Evolutionary conservation across 2,113 vertebrate species (phyloP).

Genomic region (Tor tambroides): DNA sequence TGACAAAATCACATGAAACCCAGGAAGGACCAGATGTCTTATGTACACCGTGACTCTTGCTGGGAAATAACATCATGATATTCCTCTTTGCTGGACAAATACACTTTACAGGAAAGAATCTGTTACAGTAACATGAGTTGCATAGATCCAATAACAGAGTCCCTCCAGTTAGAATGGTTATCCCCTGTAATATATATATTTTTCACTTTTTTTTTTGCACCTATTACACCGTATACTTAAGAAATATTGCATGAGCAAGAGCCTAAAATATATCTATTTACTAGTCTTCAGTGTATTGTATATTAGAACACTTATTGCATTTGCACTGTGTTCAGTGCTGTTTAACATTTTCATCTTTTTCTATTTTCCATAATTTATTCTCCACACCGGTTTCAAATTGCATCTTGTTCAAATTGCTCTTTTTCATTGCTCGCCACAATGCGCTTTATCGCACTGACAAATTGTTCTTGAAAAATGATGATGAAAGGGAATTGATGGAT

Average conservation of each 20-base stretch:
- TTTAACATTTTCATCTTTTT: not conserved
- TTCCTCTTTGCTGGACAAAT: not conserved
- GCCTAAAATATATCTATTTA: not conserved
- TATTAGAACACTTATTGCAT: not conserved
- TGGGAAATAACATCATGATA: not conserved
- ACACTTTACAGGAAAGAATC: not conserved
- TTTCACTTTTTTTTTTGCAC: not conserved
- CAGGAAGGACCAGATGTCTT: not conserved
- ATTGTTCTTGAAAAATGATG: not conserved
- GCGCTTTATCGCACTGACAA: not conserved
- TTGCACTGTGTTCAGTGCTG: not conserved
- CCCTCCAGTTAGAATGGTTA: not conserved
- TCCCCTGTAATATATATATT: not conserved
- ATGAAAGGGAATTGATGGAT: constrained; percentile 6
- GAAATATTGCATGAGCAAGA: not conserved
- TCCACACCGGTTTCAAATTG: not conserved
- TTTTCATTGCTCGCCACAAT: too few relatives aligned
- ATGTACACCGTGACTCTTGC: not conserved
- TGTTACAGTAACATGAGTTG: not conserved
- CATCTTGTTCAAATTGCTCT: constrained; percentile 3
- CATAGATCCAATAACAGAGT: not conserved
- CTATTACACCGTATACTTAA: not conserved
- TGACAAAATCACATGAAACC: not conserved
- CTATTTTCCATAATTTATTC: not conserved
- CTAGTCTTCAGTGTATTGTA: not conserved